Conservation (phyloP, 2,113 vertebrate genomes). For the Leptobrachium leishanense region DNA sequence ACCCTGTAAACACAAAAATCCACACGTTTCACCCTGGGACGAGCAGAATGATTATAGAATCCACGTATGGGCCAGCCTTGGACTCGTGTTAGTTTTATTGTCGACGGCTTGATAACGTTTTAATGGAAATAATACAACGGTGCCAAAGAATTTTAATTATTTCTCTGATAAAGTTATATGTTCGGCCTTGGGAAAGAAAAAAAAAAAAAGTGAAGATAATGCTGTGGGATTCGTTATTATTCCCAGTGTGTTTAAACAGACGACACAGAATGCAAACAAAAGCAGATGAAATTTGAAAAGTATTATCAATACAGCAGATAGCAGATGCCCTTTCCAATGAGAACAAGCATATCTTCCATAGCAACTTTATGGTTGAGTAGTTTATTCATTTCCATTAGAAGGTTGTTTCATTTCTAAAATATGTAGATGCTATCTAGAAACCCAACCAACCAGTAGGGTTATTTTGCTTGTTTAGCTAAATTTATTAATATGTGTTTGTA, state of each 20-base stretch:
- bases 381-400: constrained; percentile 99
- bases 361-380: constrained; percentile 99
- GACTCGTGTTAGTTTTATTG: constrained; percentile 89
- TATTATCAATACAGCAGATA: constrained; percentile 99
- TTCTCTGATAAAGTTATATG: constrained; percentile 99
- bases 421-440: constrained; percentile 84
- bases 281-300: constrained; percentile 99
- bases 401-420: constrained; percentile 91
- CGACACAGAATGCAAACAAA: constrained; percentile 99
- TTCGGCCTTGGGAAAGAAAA: constrained; percentile 93
- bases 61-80: constrained; percentile 84
- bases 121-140: constrained; percentile 98
- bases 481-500: constrained; percentile 77
- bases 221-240: constrained; percentile 98
- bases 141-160: constrained; percentile 99
- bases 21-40: constrained; percentile 74
- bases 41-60: constrained; percentile 77
- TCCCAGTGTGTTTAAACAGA: constrained; percentile 99
- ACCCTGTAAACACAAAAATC: constrained; percentile 77
- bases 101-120: constrained; percentile 92
- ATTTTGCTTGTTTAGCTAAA: constrained; percentile 82
- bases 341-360: constrained; percentile 96
- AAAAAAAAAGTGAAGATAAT: constrained; percentile 95
- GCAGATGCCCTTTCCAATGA: constrained; percentile 99
- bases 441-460: constrained; percentile 79